These are phyloP conservation scores for Meloe dianella DNA, from an alignment of 2,888 invertebrate genomes.

Conservation along the genomic window DNA sequence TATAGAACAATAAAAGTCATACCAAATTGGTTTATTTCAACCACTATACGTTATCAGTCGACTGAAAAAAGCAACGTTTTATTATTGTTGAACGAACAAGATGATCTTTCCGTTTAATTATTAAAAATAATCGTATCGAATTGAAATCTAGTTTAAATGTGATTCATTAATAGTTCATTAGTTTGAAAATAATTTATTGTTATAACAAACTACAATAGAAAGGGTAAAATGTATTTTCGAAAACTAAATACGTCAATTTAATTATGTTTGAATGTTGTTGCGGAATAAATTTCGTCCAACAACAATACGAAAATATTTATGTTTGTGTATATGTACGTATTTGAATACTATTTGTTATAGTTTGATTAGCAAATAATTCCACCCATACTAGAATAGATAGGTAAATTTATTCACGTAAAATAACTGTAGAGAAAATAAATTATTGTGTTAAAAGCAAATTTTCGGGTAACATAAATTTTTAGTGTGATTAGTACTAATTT, in stretches of 20 bases:
- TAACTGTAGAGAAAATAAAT: background rate
- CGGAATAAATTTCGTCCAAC: background rate
- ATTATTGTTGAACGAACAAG: too few relatives aligned
- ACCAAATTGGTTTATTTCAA: too few relatives aligned
- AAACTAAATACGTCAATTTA: conserved; percentile 9
- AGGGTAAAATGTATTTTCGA: background rate
- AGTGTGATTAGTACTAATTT: background rate
- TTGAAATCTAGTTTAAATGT: background rate
- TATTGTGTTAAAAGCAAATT: background rate
- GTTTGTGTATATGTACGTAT: background rate
- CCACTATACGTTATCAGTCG: too few relatives aligned
- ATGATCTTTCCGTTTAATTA: too few relatives aligned
- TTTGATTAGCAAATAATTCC: conserved; percentile 8
- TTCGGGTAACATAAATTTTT: background rate
- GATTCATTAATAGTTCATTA: background rate
- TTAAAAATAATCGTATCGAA: background rate
- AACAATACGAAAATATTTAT: background rate
- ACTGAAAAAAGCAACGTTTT: too few relatives aligned
- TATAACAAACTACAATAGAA: background rate
- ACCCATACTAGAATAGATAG: background rate
- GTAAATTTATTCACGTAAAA: too few relatives aligned
- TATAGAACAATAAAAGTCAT: too few relatives aligned
- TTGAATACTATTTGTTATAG: background rate
- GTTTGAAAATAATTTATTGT: background rate
- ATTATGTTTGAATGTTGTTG: conserved; percentile 5